phyloP scores from a whole-genome alignment of 2,888 invertebrate genomes.

The Hololepta plana region DNA sequence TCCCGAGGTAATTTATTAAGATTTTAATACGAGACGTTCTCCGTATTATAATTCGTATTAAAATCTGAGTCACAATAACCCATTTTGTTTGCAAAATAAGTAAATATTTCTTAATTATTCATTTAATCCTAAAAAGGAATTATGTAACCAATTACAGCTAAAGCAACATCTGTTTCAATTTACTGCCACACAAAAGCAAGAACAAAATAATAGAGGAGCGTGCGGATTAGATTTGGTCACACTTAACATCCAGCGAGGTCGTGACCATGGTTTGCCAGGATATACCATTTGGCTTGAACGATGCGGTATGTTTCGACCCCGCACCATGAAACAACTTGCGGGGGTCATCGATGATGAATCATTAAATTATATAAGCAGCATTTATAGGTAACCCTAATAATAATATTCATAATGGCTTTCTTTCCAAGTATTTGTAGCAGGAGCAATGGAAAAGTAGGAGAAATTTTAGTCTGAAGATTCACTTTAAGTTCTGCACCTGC shows the following conservation, averaged over 20 bases:
- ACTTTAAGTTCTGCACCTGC: too few species aligned
- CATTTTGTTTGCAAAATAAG: not conserved
- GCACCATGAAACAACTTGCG: slow-evolving; percentile 43
- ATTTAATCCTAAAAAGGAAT: not conserved
- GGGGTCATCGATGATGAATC: slow-evolving; percentile 46
- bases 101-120: not conserved
- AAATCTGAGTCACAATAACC: not conserved
- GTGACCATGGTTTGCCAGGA: slow-evolving; percentile 72
- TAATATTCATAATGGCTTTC: too few species aligned
- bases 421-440: too few species aligned
- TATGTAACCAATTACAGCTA: slow-evolving; percentile 29
- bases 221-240: slow-evolving; percentile 75
- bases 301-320: slow-evolving; percentile 48
- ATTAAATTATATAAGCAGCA: slow-evolving; percentile 36
- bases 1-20: slow-evolving; percentile 30
- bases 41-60: not conserved
- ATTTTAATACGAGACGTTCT: not conserved
- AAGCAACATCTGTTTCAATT: slow-evolving; percentile 49
- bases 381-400: slow-evolving; percentile 43
- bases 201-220: slow-evolving; percentile 19
- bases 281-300: slow-evolving; percentile 61
- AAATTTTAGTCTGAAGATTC: too few species aligned
- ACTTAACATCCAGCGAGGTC: slow-evolving; percentile 72
- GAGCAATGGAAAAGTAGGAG: too few species aligned
- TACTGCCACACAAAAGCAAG: slow-evolving; percentile 6